Percentiles rank a stretch among this genome's conserved stretches.
Conservation (phyloP, 1,140 invertebrate genomes). For the Leptonema lineaticorne region DNA sequence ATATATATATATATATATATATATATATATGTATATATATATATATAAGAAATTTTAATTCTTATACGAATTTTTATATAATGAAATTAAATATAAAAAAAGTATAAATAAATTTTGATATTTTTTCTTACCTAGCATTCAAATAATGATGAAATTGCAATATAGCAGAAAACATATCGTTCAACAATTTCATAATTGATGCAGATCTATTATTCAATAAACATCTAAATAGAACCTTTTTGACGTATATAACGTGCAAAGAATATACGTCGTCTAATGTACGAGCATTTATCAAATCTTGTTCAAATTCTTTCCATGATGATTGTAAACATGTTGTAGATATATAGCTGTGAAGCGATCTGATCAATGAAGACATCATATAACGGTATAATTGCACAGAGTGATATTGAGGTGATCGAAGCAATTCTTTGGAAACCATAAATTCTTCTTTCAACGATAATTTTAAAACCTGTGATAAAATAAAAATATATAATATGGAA, state of each 20-base stretch:
- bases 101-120: conserved; percentile 3
- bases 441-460: conserved; percentile 52
- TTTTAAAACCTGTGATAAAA: conserved; percentile 54
- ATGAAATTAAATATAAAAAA: neutral
- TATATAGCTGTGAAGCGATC: conserved; percentile 70
- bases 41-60: no score
- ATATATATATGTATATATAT: no score
- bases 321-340: conserved; percentile 68
- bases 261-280: conserved; percentile 69
- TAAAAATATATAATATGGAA: neutral
- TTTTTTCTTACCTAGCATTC: conserved; percentile 48
- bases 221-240: conserved; percentile 69
- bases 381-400: conserved; percentile 67
- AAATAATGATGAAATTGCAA: conserved; percentile 65
- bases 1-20: no score
- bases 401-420: conserved; percentile 60
- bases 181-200: conserved; percentile 63
- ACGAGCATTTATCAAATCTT: conserved; percentile 60
- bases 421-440: conserved; percentile 48
- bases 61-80: no score
- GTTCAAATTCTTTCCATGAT: conserved; percentile 70
- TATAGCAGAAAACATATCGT: conserved; percentile 68
- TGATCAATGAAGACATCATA: conserved; percentile 71
- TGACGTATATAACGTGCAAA: conserved; percentile 69
- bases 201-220: conserved; percentile 67